These are phyloP conservation scores for Peromyscus nudipes DNA, from an alignment of 2,797 vertebrate genomes.

Conservation along the genomic window DNA sequence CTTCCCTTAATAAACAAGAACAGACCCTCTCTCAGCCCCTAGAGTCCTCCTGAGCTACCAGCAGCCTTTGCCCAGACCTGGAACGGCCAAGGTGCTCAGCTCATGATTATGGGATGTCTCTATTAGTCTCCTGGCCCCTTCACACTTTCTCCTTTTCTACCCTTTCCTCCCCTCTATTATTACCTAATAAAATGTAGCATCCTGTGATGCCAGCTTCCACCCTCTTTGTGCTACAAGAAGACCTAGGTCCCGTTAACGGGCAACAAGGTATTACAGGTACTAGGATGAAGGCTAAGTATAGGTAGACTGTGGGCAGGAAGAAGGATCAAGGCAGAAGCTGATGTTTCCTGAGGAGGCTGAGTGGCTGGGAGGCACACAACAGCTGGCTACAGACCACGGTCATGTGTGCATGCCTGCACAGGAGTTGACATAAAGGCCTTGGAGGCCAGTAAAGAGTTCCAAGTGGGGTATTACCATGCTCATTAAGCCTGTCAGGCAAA, in stretches of 20 bases:
- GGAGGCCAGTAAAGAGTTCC: neutral
- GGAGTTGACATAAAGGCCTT: neutral
- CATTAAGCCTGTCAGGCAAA: neutral
- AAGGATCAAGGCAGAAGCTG: neutral
- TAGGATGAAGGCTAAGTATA: neutral
- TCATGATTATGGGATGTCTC: neutral
- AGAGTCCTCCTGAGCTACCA: neutral
- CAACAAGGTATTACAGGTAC: neutral
- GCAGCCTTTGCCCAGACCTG: neutral
- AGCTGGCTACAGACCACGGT: neutral
- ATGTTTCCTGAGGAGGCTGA: neutral
- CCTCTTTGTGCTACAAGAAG: neutral
- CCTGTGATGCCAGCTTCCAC: slow-evolving; percentile 8
- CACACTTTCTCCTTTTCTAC: neutral
- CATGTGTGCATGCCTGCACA: neutral
- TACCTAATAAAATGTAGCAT: slow-evolving; percentile 75
- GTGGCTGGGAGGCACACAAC: neutral
- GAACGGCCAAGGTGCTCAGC: neutral
- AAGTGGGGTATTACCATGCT: neutral
- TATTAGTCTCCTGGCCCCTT: neutral
- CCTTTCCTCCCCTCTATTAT: neutral
- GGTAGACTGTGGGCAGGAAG: neutral
- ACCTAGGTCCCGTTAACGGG: neutral
- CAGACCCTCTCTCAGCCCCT: neutral
- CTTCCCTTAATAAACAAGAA: neutral